Conservation (phyloP, 2,797 vertebrate species). For the Mormyrus proboscirostris region DNA sequence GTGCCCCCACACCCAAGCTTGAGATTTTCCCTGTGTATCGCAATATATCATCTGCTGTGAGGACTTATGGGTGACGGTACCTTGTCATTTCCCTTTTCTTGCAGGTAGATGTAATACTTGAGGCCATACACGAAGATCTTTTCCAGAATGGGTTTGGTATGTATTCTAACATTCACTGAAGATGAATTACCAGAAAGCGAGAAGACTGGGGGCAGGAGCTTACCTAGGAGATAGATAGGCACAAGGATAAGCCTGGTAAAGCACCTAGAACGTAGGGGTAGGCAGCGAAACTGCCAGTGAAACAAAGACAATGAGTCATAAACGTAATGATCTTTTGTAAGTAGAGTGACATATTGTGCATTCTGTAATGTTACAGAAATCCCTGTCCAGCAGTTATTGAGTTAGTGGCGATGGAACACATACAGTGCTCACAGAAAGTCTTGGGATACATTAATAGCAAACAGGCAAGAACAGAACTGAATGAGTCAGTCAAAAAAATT, state of each 20-base stretch:
- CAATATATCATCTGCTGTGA: not conserved
- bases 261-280: not conserved
- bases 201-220: slow-evolving; percentile 53
- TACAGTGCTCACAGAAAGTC: not conserved
- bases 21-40: not conserved
- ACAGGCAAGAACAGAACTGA: no score
- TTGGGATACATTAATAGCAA: not conserved
- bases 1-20: not conserved
- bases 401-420: not conserved
- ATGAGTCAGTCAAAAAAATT: no score
- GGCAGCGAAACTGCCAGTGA: not conserved
- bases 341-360: not conserved
- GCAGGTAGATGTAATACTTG: slow-evolving; percentile 48
- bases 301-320: not conserved
- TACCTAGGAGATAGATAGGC: slow-evolving; percentile 37
- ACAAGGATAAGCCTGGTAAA: not conserved
- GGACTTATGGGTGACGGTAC: not conserved
- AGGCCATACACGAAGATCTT: slow-evolving; percentile 45
- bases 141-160: slow-evolving; percentile 45
- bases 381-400: not conserved
- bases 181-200: slow-evolving; percentile 45
- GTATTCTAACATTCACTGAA: slow-evolving; percentile 45
- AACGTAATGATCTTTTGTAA: not conserved
- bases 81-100: slow-evolving; percentile 34
- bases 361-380: not conserved